Evolutionary conservation across 1,140 invertebrate species (phyloP).

Genomic region (Drosophila willistoni): DNA sequence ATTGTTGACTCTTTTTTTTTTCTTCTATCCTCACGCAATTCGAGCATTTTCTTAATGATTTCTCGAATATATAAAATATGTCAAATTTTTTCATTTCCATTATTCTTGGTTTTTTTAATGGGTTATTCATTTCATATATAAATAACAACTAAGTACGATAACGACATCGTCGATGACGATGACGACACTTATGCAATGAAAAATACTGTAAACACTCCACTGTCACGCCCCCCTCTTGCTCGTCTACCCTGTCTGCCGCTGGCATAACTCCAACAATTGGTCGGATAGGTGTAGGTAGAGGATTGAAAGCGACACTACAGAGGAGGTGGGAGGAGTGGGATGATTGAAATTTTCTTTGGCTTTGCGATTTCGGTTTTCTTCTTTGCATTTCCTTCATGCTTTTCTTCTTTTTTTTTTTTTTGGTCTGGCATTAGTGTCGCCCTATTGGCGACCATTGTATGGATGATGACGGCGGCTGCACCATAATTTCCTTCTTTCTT

Average conservation of each 20-base stretch:
- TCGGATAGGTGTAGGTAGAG: background rate
- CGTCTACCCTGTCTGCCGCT: background rate
- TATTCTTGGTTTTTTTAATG: constrained; percentile 34
- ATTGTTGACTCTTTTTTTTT: constrained; percentile 3
- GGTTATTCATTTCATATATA: constrained; percentile 34
- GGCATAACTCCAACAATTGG: constrained; percentile 50
- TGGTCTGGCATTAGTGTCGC: constrained; percentile 57
- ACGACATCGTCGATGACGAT: constrained; percentile 25
- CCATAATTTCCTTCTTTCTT: constrained; percentile 52
- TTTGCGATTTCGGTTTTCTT: constrained; percentile 28
- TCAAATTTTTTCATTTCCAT: background rate
- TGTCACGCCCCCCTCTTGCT: background rate
- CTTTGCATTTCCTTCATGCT: constrained; percentile 2
- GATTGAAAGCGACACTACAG: background rate
- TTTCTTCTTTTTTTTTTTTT: constrained; percentile 31
- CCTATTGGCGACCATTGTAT: constrained; percentile 61
- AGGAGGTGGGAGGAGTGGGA: background rate
- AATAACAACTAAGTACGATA: constrained; percentile 45
- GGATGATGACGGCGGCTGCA: constrained; percentile 10
- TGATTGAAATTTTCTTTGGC: constrained; percentile 52
- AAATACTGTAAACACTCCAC: constrained; percentile 45
- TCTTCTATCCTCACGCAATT: constrained; percentile 24
- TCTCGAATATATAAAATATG: constrained; percentile 11
- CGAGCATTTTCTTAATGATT: constrained; percentile 26
- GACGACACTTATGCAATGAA: constrained; percentile 37